phyloP scores from a whole-genome alignment of 2,113 vertebrate genomes.

The Tyto alba region DNA sequence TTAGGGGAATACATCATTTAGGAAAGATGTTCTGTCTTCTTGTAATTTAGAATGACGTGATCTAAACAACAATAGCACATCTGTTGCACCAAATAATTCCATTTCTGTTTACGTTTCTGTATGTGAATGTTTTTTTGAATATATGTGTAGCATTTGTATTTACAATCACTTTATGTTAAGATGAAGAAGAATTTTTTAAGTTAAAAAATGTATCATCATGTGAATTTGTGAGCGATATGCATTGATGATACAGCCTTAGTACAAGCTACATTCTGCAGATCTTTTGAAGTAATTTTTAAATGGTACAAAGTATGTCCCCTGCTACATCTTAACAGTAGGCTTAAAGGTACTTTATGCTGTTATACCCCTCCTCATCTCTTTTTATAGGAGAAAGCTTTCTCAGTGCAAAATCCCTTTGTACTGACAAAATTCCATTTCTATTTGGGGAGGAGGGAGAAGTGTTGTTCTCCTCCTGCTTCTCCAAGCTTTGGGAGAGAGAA shows the following conservation, averaged over 20 bases:
- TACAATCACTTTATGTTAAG: not conserved
- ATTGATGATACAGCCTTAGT: not conserved
- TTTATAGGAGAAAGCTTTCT: not conserved
- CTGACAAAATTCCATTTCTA: not conserved
- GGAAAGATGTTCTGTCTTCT: not conserved
- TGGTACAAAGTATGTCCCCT: not conserved
- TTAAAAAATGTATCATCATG: not conserved
- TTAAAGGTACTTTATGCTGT: not conserved
- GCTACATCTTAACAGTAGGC: not conserved
- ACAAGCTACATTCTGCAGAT: accelerated
- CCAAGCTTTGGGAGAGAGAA: not conserved
- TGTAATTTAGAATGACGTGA: not conserved
- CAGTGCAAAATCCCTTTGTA: not conserved
- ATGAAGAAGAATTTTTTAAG: not conserved
- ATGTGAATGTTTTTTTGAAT: not conserved
- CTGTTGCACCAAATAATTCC: not conserved
- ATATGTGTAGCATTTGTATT: not conserved
- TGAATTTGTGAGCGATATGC: not conserved
- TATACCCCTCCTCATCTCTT: not conserved
- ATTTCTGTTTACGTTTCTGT: not conserved
- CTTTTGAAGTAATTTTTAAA: not conserved
- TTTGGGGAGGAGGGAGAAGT: too few relatives aligned
- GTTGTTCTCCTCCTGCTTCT: not conserved
- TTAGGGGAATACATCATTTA: not conserved
- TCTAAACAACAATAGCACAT: not conserved